Base-by-base conservation (phyloP, 2,113 vertebrate species). In the Dasyornis broadbenti region DNA sequence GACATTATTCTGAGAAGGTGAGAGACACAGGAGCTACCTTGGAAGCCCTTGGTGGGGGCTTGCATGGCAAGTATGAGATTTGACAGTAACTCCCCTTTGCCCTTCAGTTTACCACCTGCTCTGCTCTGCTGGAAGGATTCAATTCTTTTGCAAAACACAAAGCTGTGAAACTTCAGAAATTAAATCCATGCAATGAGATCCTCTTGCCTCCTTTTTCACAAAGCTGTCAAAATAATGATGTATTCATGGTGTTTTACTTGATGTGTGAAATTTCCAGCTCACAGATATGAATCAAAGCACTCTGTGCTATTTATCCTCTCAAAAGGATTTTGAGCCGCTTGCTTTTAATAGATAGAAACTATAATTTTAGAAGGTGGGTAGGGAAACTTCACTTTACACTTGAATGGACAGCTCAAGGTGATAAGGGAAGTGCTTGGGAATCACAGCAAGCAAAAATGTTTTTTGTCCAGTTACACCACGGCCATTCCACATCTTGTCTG, bases 161-260 rank as follows among this genome's bases (percentile, higher is more conserved):
- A 92, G 82, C 88, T 90, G 82, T 90, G 92, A 94, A 94, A 90
- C 75, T 83, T 71, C 63, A 85, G 79, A 90, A 95, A 96, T 97
- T 73, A 94, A 95, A 95, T 77, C 66, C 52, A 31, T n/a, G 71
- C 35, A 85, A 81, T 37, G 21, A 3, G 4, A 88, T 95, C 59
- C 64, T 73, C 79, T 90, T 80, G 90, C 75, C 47, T 95, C 14
- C 52, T 93, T 90, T 93, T 94, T 86, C 91, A 88, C 84, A 94
- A 69, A 87, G 63, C 87, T 96, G 95, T 92, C 94, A 96, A 91
- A 90, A 95, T 93, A 96, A 94, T 90, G 95, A 94, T 82, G 92
- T 88, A 93, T 96, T 92, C 90, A 82, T 77, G 79, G 94, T 92
- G 59, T 92, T 91, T 86, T 56, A 66, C 54, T 94, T 93, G 82